Percentiles rank a stretch among this genome's conserved stretches.
Conservation (phyloP, 2,888 invertebrate genomes). For the Lasioglossum figueresi region DNA sequence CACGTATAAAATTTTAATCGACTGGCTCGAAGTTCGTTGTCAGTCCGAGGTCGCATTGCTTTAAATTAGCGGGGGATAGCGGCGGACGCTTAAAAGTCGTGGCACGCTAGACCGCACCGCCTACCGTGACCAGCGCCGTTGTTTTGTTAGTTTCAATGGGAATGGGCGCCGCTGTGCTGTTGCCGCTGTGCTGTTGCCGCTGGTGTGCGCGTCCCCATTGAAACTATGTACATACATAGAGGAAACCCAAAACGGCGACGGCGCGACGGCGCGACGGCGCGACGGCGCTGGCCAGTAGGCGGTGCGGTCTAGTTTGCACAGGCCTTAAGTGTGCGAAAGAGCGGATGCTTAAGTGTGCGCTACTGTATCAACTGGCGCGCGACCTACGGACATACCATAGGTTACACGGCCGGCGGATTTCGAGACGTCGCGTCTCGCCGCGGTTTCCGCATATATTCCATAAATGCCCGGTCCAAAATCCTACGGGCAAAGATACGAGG, state of each 20-base stretch:
- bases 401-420: conserved; percentile 45
- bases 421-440: conserved; percentile 29
- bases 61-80: background rate
- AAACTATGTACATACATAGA: too few relatives aligned
- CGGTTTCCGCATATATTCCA: conserved; percentile 46
- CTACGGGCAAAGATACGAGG: conserved; percentile 24
- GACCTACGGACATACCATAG: conserved; percentile 19
- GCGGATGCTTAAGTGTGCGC: background rate
- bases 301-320: too few relatives aligned
- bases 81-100: too few relatives aligned
- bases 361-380: background rate
- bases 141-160: too few relatives aligned
- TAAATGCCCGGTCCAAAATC: conserved; percentile 40
- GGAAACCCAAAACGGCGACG: too few relatives aligned
- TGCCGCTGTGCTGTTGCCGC: too few relatives aligned
- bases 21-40: background rate
- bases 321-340: background rate
- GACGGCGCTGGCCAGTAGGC: too few relatives aligned
- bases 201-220: too few relatives aligned
- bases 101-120: too few relatives aligned
- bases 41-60: background rate
- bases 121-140: too few relatives aligned
- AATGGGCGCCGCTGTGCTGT: too few relatives aligned
- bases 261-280: too few relatives aligned
- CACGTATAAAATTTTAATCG: background rate